Conservation (phyloP, 1,140 invertebrate species). For the Drosophila teissieri region DNA sequence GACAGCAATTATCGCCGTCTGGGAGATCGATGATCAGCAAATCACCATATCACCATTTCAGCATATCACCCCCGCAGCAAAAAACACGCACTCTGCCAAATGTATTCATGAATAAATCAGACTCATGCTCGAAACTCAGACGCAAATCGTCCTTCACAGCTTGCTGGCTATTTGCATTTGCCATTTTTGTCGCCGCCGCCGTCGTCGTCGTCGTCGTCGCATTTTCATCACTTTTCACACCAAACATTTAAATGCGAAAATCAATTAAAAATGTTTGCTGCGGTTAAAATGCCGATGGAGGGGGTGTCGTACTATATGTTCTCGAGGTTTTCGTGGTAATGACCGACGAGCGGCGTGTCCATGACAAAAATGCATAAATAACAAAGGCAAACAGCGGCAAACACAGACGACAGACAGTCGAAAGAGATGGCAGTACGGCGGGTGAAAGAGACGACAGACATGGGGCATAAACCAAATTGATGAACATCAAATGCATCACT, state of each 20-base stretch:
- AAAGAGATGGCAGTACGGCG: constrained; percentile 14
- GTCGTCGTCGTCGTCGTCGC: constrained; percentile 1
- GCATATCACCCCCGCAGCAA: constrained; percentile 22
- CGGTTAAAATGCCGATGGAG: constrained; percentile 2
- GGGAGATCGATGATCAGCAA: constrained; percentile 28
- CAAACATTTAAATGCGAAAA: constrained; percentile 71
- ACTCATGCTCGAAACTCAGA: constrained; percentile 25
- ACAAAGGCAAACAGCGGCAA: constrained; percentile 61
- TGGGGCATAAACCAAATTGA: constrained; percentile 17
- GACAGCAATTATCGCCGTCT: constrained; percentile 45
- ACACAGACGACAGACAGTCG: constrained; percentile 27
- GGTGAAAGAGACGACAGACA: too few relatives aligned
- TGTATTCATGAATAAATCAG: constrained; percentile 48
- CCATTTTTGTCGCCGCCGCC: constrained; percentile 33
- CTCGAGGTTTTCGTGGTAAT: constrained; percentile 63
- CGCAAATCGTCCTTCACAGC: constrained; percentile 37
- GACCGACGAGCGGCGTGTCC: constrained; percentile 64
- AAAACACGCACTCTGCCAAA: constrained; percentile 30
- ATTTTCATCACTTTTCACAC: constrained; percentile 64
- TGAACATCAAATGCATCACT: constrained; percentile 49
- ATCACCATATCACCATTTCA: neutral
- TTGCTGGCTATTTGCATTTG: constrained; percentile 51
- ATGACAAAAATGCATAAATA: constrained; percentile 79
- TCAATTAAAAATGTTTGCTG: constrained; percentile 74
- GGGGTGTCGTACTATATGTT: neutral